A percentile compares a stretch with the other conserved stretches of the same genome.
Evolutionary conservation across 2,888 invertebrate genomes (phyloP).

Genomic region (Phlogophora meticulosa): DNA sequence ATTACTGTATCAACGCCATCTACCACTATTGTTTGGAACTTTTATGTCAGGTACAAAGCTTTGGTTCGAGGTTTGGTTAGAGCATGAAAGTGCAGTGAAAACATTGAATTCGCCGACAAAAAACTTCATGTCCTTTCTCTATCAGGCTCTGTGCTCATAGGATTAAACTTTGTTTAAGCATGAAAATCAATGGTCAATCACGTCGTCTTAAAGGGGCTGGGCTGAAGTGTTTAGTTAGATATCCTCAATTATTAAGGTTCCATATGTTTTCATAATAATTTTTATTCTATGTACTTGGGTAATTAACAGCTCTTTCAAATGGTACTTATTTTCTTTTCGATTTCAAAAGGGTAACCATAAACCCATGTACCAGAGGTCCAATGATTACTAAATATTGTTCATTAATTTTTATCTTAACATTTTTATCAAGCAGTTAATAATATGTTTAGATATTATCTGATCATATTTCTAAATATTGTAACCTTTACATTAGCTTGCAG

Average conservation of each 20-base stretch:
- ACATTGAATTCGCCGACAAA: neutral
- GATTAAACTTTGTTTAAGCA: neutral
- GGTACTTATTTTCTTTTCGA: no score
- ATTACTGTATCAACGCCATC: slow-evolving; percentile 43
- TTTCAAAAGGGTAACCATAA: no score
- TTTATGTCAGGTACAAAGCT: neutral
- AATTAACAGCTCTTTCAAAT: no score
- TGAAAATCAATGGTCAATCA: no score
- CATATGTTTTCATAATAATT: no score
- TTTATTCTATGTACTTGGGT: no score
- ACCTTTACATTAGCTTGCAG: slow-evolving; percentile 25
- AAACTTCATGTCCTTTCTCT: neutral
- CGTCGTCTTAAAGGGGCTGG: no score
- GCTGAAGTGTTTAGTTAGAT: no score
- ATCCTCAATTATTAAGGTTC: no score
- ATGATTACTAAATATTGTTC: no score
- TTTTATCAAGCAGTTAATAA: slow-evolving; percentile 12
- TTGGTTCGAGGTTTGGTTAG: neutral
- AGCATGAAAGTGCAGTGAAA: neutral
- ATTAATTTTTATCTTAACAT: slow-evolving; percentile 11
- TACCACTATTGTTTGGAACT: slow-evolving; percentile 10
- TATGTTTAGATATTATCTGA: slow-evolving; percentile 32
- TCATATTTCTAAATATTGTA: slow-evolving; percentile 20
- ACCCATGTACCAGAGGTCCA: no score
- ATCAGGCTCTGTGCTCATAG: neutral